Evolutionary conservation across 2,113 vertebrate genomes (phyloP), one percentile per base, ranked within the genome.

Genomic region (Xyrauchen texanus): DNA sequence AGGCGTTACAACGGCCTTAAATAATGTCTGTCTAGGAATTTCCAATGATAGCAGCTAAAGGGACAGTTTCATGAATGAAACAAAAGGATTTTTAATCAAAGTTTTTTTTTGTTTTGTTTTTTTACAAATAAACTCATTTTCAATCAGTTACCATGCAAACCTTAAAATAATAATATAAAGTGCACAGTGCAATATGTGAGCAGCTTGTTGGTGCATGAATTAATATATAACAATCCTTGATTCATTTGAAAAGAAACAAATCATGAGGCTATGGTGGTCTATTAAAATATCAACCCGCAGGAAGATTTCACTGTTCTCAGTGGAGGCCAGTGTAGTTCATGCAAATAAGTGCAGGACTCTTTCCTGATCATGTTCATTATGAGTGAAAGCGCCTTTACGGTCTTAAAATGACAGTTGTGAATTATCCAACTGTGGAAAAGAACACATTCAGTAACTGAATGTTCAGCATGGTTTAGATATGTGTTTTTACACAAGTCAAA

Each of bases 391-490:
- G 53, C n/a, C 78, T 12, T 73, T 49, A 75, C 78, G 84, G 84
- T 83, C 45, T 52, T 76, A 61, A 66, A 77, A 81, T 45, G 72
- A 55, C 84, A 81, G 78, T 81, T 74, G 51, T 79, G 13, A 79
- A 84, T n/a, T 81, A 75, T 79, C 57, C 8, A 15, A 70, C 74
- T 49, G 70, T 34, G 66, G 21, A 34, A 64, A 55, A 66, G 63
- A 66, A 80, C 68, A 86, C 76, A 86, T n/a, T n/a, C n/a, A 83
- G 82, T 67, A 70, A 52, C 81, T n/a, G n/a, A n/a, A n/a, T n/a
- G 55, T 13, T 6, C 55, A 15, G 55, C 13, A 2, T 6, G 13
- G 55, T 15, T 58, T 58, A 0, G 7, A 5, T 5, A 74, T 74
- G 58, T 74, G 46, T 74, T 74, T 71, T 74, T 49, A 51, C 51